Evolutionary conservation across 2,797 vertebrate genomes (phyloP).

Genomic region (Melanotaenia pygmaea): DNA sequence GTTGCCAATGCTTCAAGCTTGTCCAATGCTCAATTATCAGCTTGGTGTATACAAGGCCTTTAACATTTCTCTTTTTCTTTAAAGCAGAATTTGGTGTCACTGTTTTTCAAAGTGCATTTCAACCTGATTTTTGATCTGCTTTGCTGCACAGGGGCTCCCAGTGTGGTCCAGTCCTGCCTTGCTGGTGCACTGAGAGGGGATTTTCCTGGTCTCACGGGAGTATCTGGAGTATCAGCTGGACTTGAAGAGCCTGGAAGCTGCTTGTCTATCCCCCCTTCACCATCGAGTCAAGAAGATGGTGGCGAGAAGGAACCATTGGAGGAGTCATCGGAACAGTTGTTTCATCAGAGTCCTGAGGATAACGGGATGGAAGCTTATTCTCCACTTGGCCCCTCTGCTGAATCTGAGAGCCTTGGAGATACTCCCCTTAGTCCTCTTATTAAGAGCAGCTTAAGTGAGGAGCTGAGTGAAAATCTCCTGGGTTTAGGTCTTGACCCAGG

Average conservation of each 20-base stretch:
- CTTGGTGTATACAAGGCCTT: background rate
- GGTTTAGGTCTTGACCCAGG: conserved; percentile 87
- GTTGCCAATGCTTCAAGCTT: background rate
- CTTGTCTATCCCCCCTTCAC: conserved; percentile 84
- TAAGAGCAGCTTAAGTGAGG: conserved; percentile 90
- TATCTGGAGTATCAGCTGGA: conserved; percentile 67
- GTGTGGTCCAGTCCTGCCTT: conserved; percentile 78
- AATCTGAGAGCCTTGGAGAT: conserved; percentile 86
- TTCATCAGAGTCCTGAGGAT: conserved; percentile 59
- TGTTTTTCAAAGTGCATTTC: background rate
- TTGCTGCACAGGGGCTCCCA: conserved; percentile 60
- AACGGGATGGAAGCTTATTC: conserved; percentile 73
- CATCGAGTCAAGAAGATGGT: conserved; percentile 83
- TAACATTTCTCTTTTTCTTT: background rate
- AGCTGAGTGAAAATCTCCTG: conserved; percentile 89
- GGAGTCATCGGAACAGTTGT: conserved; percentile 56
- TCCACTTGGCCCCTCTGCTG: conserved; percentile 81
- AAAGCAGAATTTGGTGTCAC: background rate
- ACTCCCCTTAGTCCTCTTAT: conserved; percentile 90
- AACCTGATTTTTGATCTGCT: conserved; percentile 14
- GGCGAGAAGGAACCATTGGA: conserved; percentile 81
- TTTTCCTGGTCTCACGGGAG: conserved; percentile 77
- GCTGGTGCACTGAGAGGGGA: conserved; percentile 75
- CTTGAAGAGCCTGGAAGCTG: conserved; percentile 77
- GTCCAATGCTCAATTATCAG: background rate